Evolutionary conservation across 2,888 invertebrate species (phyloP), one percentile per base, ranked within the genome.

Genomic region (Drosophila infuscata): DNA sequence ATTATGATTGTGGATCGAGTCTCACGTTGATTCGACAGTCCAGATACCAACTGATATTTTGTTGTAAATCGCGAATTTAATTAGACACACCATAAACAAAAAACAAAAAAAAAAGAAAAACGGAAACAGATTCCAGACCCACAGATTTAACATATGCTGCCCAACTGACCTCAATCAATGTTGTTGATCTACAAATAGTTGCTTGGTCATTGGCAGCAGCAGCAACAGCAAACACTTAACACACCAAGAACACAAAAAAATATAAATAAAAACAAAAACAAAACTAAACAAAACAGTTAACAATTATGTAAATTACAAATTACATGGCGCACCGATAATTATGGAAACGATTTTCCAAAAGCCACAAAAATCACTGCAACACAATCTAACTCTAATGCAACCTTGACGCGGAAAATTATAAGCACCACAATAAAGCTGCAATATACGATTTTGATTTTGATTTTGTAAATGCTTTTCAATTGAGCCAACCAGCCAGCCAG

Each of bases 301-400:
- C 76, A 87, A 87, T 87, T 87, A 87, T 87, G 87, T 87, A 87
- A 86, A 86, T 86, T 85, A 88, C 81, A 90, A 82, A 89, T 88
- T 86, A 86, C 89, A 83, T 68, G 90, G 74, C 89, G 70, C 59
- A 59, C 63, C 67, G 78, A 82, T 90, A 90, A 87, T 90, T 87
- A 89, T 89, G 82, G 80, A 90, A 90, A 81, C 88, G 79, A 88
- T 87, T 87, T 87, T 91, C 89, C 89, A 69, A 81, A 90, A 88
- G 72, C 83, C 80, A 36, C 80, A 83, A 67, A 76, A 73, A 43
- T 72, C 58, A 82, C 82, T 78, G 67, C 62, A 89, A 83, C 60
- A 70, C 89, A 80, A 80, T 88, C 89, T 77, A 82, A 78, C 63
- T 57, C 51, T 58, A 71, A 48, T 60, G 59, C 68, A 87, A 72